Evolutionary conservation across 2,113 vertebrate species (phyloP).

Genomic region (Nyctereutes procyonoides): DNA sequence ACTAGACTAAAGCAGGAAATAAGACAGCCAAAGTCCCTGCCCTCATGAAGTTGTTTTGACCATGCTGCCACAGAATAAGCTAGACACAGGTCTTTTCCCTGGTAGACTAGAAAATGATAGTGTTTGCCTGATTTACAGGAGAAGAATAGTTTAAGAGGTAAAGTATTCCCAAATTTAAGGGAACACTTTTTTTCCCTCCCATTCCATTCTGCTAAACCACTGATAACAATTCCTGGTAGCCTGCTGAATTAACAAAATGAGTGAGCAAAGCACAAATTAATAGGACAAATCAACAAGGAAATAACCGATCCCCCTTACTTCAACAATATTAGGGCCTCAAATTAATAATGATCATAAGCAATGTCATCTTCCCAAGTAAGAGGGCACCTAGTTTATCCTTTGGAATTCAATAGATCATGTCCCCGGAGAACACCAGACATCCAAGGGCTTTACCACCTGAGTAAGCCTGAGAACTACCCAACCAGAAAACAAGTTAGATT

Average conservation of each 20-base stretch:
- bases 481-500: not conserved
- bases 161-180: not conserved
- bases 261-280: not conserved
- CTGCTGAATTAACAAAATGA: not conserved
- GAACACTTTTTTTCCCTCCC: not conserved
- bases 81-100: not conserved
- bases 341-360: not conserved
- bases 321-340: not conserved
- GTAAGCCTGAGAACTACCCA: not conserved
- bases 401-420: not conserved
- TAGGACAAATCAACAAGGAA: not conserved
- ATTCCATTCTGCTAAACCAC: not conserved
- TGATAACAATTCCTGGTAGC: not conserved
- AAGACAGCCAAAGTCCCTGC: too few species aligned
- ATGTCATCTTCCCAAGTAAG: not conserved
- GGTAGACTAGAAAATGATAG: not conserved
- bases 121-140: not conserved
- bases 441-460: not conserved
- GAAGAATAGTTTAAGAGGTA: not conserved
- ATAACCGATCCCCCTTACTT: not conserved
- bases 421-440: not conserved
- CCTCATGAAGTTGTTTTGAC: not conserved
- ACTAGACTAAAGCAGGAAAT: fast-evolving
- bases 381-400: not conserved
- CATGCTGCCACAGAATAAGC: not conserved